A percentile compares a stretch with the other conserved stretches of the same genome.
phyloP scores from a whole-genome alignment of 2,797 vertebrate species.

The Gymnoscopelus braueri region DNA sequence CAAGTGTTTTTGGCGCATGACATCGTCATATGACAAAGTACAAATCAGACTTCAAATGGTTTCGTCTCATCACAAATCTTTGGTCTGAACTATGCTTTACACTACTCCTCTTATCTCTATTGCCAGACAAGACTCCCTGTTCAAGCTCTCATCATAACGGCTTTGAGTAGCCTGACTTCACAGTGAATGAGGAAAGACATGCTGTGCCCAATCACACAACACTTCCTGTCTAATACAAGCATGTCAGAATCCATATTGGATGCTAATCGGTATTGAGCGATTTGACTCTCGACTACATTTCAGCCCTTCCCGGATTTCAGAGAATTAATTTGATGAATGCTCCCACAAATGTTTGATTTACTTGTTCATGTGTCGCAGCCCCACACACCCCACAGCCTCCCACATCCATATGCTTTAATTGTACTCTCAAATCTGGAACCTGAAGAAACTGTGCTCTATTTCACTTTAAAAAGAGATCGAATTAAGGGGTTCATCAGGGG shows the following conservation, averaged over 20 bases:
- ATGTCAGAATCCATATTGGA: slow-evolving; percentile 68
- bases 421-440: too few relatives aligned
- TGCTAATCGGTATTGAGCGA: slow-evolving; percentile 65
- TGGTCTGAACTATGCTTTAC: too few relatives aligned
- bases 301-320: slow-evolving; percentile 48
- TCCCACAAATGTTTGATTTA: slow-evolving; percentile 11
- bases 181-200: slow-evolving; percentile 66
- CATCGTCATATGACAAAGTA: too few relatives aligned
- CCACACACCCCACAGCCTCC: too few relatives aligned
- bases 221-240: slow-evolving; percentile 65
- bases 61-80: too few relatives aligned
- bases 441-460: too few relatives aligned
- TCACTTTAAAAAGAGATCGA: too few relatives aligned
- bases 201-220: slow-evolving; percentile 74
- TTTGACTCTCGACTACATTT: slow-evolving; percentile 55
- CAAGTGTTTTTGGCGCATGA: too few relatives aligned
- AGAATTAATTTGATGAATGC: slow-evolving; percentile 48
- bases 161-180: slow-evolving; percentile 71
- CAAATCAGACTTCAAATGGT: too few relatives aligned
- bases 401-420: too few relatives aligned
- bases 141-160: slow-evolving; percentile 77
- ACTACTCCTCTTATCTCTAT: slow-evolving; percentile 67
- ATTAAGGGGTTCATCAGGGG: too few relatives aligned
- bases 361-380: background rate
- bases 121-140: slow-evolving; percentile 75